A percentile compares a stretch with the other conserved stretches of the same genome.
Conservation (phyloP, 1,140 invertebrate species). For the Matsumurasca onukii region DNA sequence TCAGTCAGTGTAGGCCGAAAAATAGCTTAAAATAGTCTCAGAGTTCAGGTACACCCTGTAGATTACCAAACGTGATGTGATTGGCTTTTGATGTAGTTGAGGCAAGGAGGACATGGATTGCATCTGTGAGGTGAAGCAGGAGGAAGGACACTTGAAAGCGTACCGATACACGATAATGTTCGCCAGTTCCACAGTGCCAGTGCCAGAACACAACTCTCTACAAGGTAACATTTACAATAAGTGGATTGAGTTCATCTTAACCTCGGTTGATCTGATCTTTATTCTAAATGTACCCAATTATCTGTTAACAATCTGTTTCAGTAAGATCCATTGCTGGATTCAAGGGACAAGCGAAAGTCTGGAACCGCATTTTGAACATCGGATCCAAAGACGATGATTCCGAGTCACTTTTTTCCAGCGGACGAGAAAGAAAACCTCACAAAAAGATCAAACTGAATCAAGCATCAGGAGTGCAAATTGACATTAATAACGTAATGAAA, state of each 20-base stretch:
- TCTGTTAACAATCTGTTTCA: not conserved
- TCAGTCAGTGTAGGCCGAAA: no score
- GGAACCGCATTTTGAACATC: not conserved
- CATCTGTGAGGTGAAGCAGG: not conserved
- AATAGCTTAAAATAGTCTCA: no score
- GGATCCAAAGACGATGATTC: slow-evolving; percentile 3
- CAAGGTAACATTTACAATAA: not conserved
- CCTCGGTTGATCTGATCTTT: no score
- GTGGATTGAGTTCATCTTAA: not conserved
- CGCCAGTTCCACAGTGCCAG: no score
- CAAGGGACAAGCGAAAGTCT: not conserved
- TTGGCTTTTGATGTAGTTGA: no score
- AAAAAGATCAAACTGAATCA: no score
- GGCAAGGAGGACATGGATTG: not conserved
- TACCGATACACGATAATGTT: not conserved
- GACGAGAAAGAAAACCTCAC: no score
- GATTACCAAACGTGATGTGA: no score
- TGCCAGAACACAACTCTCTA: not conserved
- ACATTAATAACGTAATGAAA: no score
- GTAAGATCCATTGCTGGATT: not conserved
- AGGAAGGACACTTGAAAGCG: not conserved
- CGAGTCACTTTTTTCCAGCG: not conserved
- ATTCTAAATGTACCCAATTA: not conserved
- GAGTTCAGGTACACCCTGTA: no score
- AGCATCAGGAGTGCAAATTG: no score